phyloP scores from a whole-genome alignment of 2,113 vertebrate species.

The Varanus komodoensis region DNA sequence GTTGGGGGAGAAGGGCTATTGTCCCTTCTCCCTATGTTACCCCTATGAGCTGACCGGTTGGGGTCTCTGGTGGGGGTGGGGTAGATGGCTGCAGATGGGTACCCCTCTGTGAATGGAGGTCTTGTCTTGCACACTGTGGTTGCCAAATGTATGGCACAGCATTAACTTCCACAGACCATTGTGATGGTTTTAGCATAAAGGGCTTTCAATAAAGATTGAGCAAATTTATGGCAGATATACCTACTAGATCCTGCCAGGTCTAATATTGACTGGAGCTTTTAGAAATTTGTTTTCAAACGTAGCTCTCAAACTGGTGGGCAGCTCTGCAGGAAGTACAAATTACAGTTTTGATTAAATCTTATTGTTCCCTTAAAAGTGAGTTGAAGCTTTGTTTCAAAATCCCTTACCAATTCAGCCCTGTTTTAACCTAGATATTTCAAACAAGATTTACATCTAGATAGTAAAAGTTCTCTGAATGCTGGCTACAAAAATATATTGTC shows the following conservation, averaged over 20 bases:
- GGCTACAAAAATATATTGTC: slow-evolving; percentile 68
- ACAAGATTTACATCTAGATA: slow-evolving; percentile 61
- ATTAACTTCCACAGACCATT: background rate
- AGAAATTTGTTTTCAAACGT: background rate
- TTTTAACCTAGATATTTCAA: slow-evolving; percentile 74
- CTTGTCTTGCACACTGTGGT: background rate
- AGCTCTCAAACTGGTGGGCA: background rate
- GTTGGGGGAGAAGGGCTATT: background rate
- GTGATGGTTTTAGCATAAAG: background rate
- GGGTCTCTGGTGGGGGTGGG: background rate
- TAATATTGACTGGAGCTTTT: background rate
- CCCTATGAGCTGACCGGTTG: background rate
- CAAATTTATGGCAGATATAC: background rate
- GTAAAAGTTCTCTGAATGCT: slow-evolving; percentile 61
- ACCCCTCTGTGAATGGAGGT: background rate
- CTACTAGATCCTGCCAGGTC: background rate
- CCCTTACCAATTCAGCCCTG: slow-evolving; percentile 42
- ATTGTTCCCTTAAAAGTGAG: slow-evolving; percentile 17
- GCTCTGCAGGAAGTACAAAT: slow-evolving; percentile 2
- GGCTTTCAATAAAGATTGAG: background rate
- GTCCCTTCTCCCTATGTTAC: background rate
- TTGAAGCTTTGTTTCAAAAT: slow-evolving; percentile 49
- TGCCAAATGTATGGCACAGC: background rate
- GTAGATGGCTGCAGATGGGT: background rate
- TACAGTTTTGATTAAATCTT: background rate